Evolutionary conservation across 2,113 vertebrate genomes (phyloP).

Genomic region (Petrocephalus zakoni): DNA sequence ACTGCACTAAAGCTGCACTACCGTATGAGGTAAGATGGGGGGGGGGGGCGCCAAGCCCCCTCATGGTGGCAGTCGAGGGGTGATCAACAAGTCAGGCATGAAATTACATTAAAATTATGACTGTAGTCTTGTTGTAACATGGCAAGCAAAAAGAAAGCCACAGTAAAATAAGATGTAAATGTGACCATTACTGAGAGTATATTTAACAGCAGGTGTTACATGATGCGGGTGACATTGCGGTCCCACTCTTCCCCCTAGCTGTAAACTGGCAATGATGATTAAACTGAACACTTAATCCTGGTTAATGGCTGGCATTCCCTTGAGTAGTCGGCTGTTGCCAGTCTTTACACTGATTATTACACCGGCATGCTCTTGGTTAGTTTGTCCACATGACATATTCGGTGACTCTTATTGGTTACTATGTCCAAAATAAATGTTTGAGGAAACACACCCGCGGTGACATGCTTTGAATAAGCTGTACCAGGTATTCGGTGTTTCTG

Average conservation of each 20-base stretch:
- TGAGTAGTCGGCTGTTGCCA: too few relatives aligned
- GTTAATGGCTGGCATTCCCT: too few relatives aligned
- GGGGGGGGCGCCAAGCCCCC: neutral
- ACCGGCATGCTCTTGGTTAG: too few relatives aligned
- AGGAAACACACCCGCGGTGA: neutral
- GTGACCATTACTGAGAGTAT: neutral
- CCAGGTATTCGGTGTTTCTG: too few relatives aligned
- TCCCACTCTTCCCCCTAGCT: neutral
- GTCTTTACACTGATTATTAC: too few relatives aligned
- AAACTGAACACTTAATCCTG: neutral
- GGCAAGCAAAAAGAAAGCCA: neutral
- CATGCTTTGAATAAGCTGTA: neutral
- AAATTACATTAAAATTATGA: neutral
- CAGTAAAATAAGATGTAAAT: neutral
- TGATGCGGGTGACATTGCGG: neutral
- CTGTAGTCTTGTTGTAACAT: neutral
- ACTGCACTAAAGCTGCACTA: constrained; percentile 75
- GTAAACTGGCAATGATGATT: neutral
- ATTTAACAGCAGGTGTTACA: neutral
- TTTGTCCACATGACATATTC: too few relatives aligned
- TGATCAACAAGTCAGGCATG: neutral
- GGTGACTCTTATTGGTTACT: too few relatives aligned
- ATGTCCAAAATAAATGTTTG: too few relatives aligned
- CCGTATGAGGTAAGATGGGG: constrained; percentile 80
- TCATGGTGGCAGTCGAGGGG: neutral